Base-by-base conservation (phyloP, 2,113 vertebrate genomes). In the Rynchops niger region DNA sequence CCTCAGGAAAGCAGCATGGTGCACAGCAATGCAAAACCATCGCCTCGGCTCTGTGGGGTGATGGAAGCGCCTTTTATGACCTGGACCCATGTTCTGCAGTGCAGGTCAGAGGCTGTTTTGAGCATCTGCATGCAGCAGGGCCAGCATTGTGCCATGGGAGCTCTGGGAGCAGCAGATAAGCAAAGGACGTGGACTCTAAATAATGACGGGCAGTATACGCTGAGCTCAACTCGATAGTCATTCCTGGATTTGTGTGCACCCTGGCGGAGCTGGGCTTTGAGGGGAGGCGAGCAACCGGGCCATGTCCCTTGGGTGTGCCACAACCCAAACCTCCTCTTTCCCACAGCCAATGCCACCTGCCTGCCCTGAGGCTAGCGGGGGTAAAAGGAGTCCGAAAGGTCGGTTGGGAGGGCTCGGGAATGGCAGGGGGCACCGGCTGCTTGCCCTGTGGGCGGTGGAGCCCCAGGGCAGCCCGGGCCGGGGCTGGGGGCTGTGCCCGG, bases 161-260 rank as follows among this genome's bases (percentile, higher is more conserved):
- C 63, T 71, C 56, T 15, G 45, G 5, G 53, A 20, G 62, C 1
- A 14, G 40, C 40, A 27, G 56, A 1, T 15, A 21, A n/a, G 59
- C 4, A 42, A 27, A 15, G 72, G 72, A 14, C 9, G 1, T 2
- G 26, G 58, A 7, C 25, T 22, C 12, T 20, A 6, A 29, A 19
- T 13, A 17, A 15, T 18, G 3, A 5, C 1, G n/a, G 36, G 49
- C 43, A 20, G 36, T 3, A 6, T 5, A 11, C 3, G 2, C 30
- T 8, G 50, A 36, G 22, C n/a, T 26, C 30, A 7, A 4, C 62
- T 23, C 7, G 0, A 5, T 1, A 9, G 62, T 5, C 9, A 1
- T 5, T 40, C 25, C 49, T n/a, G 63, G 25, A 5, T 40, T 15
- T 7, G 5, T 2, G 38, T 7, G 8, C 1, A 13, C 80, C 26